phyloP scores from a whole-genome alignment of 2,797 vertebrate species.

The Podarcis lilfordi region DNA sequence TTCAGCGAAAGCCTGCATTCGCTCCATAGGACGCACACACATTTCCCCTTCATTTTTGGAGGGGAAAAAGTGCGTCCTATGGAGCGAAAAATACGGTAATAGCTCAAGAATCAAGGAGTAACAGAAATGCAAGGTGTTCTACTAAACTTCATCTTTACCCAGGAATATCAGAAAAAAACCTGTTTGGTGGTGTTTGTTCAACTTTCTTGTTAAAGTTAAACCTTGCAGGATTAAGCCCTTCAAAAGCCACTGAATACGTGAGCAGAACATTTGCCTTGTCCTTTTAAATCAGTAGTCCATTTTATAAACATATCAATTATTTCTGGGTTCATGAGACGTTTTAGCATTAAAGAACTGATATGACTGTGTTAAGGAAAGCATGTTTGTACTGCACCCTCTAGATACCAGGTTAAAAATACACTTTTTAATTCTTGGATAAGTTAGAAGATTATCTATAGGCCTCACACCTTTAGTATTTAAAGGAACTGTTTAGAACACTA shows the following conservation, averaged over 20 bases:
- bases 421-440: not conserved
- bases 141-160: not conserved
- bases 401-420: too few relatives aligned
- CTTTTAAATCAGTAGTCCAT: not conserved
- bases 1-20: too few relatives aligned
- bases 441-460: not conserved
- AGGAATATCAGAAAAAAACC: not conserved
- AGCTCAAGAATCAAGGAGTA: not conserved
- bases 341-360: not conserved
- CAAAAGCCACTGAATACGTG: not conserved
- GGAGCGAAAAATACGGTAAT: too few relatives aligned
- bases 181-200: not conserved
- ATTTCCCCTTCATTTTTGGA: too few relatives aligned
- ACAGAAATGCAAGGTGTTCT: not conserved
- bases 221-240: not conserved
- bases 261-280: not conserved
- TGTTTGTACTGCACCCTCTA: not conserved
- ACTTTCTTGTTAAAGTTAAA: not conserved
- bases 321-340: not conserved
- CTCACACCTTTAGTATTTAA: not conserved
- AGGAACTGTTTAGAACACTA: not conserved
- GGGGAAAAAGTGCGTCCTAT: too few relatives aligned
- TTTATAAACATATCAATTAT: not conserved
- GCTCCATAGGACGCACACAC: too few relatives aligned
- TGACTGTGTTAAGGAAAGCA: not conserved